A percentile compares a stretch with the other conserved stretches of the same genome.
These are phyloP conservation scores for Drosophila cardini DNA, from an alignment of 1,140 invertebrate species.

Conservation along the genomic window DNA sequence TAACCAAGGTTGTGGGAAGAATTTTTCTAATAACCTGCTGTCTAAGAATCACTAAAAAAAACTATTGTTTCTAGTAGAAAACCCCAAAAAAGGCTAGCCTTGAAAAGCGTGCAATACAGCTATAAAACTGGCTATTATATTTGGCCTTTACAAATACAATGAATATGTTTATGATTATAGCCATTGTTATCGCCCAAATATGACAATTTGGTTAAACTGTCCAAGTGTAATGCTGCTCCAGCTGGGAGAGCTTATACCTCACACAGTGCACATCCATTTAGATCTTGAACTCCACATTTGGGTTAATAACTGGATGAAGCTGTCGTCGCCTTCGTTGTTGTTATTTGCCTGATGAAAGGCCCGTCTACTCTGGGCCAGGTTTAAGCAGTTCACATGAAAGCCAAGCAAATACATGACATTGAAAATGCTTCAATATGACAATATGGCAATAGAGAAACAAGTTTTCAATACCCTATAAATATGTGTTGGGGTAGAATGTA, in stretches of 20 bases:
- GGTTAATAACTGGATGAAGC: conserved; percentile 31
- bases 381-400: conserved; percentile 35
- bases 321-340: neutral
- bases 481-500: neutral
- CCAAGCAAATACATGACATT: conserved; percentile 64
- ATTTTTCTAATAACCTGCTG: conserved; percentile 30
- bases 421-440: conserved; percentile 71
- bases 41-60: conserved; percentile 11
- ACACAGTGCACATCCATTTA: conserved; percentile 5
- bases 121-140: conserved; percentile 35
- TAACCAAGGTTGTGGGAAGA: conserved; percentile 53
- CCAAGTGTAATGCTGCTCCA: neutral
- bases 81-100: conserved; percentile 48
- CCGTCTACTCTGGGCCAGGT: conserved; percentile 13
- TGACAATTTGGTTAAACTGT: conserved; percentile 27
- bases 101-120: conserved; percentile 46
- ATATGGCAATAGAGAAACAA: conserved; percentile 55
- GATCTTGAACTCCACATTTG: conserved; percentile 25
- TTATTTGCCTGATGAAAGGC: conserved; percentile 19
- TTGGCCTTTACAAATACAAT: conserved; percentile 33
- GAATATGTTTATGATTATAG: conserved; percentile 5
- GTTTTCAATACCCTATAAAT: conserved; percentile 48
- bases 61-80: conserved; percentile 13
- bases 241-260: neutral
- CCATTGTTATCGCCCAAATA: conserved; percentile 16